Conservation (phyloP, 2,113 vertebrate species). For the Cisticola juncidis region DNA sequence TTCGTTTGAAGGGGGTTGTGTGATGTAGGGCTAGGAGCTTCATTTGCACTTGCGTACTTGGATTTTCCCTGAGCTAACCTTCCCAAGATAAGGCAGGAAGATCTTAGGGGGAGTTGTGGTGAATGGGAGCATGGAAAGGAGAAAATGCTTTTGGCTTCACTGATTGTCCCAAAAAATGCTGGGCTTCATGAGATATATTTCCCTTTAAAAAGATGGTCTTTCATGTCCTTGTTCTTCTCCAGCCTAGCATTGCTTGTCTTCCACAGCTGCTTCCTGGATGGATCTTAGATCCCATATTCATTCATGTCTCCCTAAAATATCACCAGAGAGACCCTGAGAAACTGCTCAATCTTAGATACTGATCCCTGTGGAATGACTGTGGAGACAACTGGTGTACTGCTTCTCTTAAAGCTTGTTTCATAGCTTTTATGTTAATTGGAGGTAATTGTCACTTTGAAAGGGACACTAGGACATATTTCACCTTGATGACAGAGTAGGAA, state of each 20-base stretch:
- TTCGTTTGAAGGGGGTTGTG: conserved; percentile 6
- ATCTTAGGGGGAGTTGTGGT: neutral
- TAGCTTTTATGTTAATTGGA: neutral
- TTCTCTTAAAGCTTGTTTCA: neutral
- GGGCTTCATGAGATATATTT: neutral
- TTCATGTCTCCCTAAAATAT: neutral
- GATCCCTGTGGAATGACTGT: neutral
- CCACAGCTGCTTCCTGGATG: neutral
- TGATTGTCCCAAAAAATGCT: neutral
- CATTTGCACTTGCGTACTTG: neutral
- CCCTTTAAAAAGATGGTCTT: neutral
- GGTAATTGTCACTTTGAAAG: neutral
- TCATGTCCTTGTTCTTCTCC: neutral
- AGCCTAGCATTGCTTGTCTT: neutral
- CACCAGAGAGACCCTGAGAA: neutral
- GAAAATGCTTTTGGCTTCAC: neutral
- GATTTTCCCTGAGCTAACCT: neutral
- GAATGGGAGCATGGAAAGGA: neutral
- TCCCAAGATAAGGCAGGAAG: neutral
- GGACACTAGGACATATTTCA: neutral
- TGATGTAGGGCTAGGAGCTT: neutral
- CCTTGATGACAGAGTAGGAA: neutral
- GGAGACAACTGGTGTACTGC: neutral
- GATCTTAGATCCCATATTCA: neutral
- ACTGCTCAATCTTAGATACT: neutral